Evolutionary conservation across 2,113 vertebrate genomes (phyloP).

Genomic region (Mesitornis unicolor): DNA sequence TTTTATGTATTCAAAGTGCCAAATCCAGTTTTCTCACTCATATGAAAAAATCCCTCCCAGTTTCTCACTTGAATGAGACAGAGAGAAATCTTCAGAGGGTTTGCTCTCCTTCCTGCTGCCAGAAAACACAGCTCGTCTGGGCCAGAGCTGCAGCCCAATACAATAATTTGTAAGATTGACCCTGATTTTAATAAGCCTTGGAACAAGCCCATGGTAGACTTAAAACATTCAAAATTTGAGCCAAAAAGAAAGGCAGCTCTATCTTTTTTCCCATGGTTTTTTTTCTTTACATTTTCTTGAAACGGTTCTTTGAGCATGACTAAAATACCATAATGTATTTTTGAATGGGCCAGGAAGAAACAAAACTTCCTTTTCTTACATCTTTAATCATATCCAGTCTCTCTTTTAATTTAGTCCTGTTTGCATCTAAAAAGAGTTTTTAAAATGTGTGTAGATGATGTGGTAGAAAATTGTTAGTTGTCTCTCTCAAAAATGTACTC

Average conservation of each 20-base stretch:
- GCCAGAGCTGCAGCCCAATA: not conserved
- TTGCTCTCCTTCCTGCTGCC: not conserved
- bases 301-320: not conserved
- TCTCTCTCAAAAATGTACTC: not conserved
- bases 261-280: not conserved
- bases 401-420: constrained; percentile 11
- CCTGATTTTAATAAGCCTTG: not conserved
- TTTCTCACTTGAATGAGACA: not conserved
- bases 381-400: not conserved
- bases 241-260: too few species aligned
- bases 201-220: not conserved
- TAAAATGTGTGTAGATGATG: not conserved
- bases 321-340: not conserved
- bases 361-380: not conserved
- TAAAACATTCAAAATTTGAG: not conserved
- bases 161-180: not conserved
- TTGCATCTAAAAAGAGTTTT: not conserved
- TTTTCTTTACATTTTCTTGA: constrained; percentile 22
- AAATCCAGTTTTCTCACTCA: not conserved
- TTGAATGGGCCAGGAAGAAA: not conserved
- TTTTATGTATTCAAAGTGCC: not conserved
- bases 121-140: not conserved
- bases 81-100: not conserved
- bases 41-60: not conserved
- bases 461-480: not conserved